Evolutionary conservation across 2,888 invertebrate species (phyloP).

Genomic region (Drosophila neoperkinsi): DNA sequence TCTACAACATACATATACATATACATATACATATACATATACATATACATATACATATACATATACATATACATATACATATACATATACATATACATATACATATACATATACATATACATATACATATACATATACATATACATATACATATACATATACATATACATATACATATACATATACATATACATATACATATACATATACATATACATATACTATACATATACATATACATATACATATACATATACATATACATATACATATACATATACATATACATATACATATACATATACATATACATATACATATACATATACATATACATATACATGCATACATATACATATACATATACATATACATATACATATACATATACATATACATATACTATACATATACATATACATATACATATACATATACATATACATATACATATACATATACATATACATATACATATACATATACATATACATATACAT

Average conservation of each 20-base stretch:
- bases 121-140: constrained; percentile 18
- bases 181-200: constrained; percentile 18
- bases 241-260: constrained; percentile 18
- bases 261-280: constrained; percentile 19
- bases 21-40: constrained; percentile 14
- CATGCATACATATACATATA: constrained; percentile 10
- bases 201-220: constrained; percentile 5
- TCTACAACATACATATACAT: neutral
- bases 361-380: constrained; percentile 3
- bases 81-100: constrained; percentile 14
- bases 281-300: neutral
- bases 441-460: too few species aligned
- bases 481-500: neutral
- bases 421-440: too few species aligned
- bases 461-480: neutral
- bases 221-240: constrained; percentile 13
- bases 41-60: constrained; percentile 3
- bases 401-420: neutral
- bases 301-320: constrained; percentile 15
- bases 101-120: constrained; percentile 14
- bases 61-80: constrained; percentile 1
- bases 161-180: constrained; percentile 16
- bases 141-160: neutral
- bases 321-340: constrained; percentile 22
- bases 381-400: constrained; percentile 13